Evolutionary conservation across 2,888 invertebrate species (phyloP), one percentile per base, ranked within the genome.

Genomic region (Meliscaeva auricollis): DNA sequence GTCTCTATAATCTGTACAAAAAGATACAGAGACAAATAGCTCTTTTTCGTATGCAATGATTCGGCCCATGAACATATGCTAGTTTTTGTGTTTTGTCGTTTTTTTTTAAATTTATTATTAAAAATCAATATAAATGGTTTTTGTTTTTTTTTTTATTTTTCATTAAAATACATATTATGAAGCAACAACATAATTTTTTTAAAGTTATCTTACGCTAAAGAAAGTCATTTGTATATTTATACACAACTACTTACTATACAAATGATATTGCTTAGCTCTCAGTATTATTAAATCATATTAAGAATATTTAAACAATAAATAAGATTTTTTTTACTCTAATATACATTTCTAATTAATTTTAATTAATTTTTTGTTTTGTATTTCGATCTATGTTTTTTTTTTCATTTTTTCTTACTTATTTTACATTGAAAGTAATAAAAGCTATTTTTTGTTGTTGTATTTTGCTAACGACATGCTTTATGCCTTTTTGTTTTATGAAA

Each of bases 231-330:
- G 70, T 72, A 73, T 81, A 15, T 32, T 38, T 17, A 35, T 66
- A 73, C 70, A 72, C 11, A 73, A 85, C 52, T 76, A 69, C 73
- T 80, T 13, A 58, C 7, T 9, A 17, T 73, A 80, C 80, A 85
- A 70, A 69, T 76, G 46, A 75, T 52, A 70, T 26, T 26, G 52
- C 50, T 41, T 32, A 60, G 35, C 56, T 76, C 56, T 76, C 41
- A 35, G 38, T 66, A 44, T 54, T 52, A 62, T 54, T 54, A 44
- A 30, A 11, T 58, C 15, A 54, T 9, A 75, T 79, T 70, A 58
- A 56, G 26, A 72, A 72, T 44, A 60, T 77, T 68, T 26, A 82
- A 73, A 82, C 60, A 80, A 84, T 84, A 84, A 80, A 85, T 80
- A 80, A 73, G 50, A 38, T 38, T 38, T 38, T 38, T 38, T 75